Evolutionary conservation across 2,113 vertebrate genomes (phyloP).

Genomic region (Tachuris rubrigastra): DNA sequence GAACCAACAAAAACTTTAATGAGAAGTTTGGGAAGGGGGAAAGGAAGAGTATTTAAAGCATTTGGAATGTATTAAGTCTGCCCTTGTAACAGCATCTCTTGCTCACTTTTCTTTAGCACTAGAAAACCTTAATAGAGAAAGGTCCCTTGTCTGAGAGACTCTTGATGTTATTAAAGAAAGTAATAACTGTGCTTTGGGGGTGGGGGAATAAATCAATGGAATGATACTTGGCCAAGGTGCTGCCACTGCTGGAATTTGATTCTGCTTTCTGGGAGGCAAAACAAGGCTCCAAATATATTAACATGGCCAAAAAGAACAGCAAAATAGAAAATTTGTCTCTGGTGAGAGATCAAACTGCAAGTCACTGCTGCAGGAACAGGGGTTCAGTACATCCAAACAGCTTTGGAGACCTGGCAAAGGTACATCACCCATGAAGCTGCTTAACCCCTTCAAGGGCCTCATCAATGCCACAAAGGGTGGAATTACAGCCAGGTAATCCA

Average conservation of each 20-base stretch:
- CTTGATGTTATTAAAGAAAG: neutral
- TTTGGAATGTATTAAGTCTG: neutral
- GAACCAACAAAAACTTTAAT: neutral
- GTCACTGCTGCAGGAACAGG: neutral
- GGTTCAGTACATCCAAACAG: neutral
- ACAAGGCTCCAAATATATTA: constrained; percentile 30
- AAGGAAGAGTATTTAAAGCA: neutral
- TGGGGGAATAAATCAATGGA: constrained; percentile 43
- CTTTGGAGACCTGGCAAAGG: neutral
- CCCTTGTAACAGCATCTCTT: neutral
- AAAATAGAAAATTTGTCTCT: constrained; percentile 22
- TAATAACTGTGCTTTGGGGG: constrained; percentile 17
- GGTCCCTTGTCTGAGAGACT: neutral
- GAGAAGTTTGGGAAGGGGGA: neutral
- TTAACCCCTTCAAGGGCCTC: neutral
- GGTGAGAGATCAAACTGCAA: constrained; percentile 6
- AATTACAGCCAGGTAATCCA: neutral
- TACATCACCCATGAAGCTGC: neutral
- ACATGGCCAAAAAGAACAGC: neutral
- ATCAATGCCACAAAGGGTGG: neutral
- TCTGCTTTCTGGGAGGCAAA: constrained; percentile 14
- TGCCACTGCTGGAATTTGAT: constrained; percentile 23
- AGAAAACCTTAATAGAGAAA: neutral
- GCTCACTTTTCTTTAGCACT: neutral
- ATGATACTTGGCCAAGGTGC: neutral